Evolutionary conservation across 2,797 vertebrate genomes (phyloP).

Genomic region (Hybognathus amarus): DNA sequence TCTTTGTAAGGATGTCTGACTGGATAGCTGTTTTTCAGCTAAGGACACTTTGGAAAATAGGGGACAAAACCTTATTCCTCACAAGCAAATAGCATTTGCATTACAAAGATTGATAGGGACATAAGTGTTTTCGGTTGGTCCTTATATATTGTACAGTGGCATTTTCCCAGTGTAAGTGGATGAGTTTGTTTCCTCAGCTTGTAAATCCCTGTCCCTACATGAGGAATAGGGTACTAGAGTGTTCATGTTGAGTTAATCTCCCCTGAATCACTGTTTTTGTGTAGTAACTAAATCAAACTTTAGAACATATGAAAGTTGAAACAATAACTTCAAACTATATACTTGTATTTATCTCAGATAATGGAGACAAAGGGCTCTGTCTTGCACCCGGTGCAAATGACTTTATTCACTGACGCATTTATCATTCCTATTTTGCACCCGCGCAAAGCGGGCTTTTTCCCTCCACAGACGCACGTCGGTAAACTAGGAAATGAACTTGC

Average conservation of each 20-base stretch:
- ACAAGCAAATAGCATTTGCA: not conserved
- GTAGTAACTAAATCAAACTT: not conserved
- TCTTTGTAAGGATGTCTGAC: not conserved
- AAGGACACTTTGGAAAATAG: not conserved
- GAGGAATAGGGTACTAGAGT: not conserved
- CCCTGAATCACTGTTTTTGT: not conserved
- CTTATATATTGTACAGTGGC: not conserved
- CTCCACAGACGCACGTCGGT: too few species aligned
- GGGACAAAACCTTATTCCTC: slow-evolving; percentile 9
- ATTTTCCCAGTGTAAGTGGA: not conserved
- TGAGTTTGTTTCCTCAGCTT: not conserved
- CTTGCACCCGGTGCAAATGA: too few species aligned
- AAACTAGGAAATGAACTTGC: too few species aligned
- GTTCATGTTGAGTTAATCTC: not conserved
- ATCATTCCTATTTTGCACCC: too few species aligned
- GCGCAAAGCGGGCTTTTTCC: too few species aligned
- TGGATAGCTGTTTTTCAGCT: slow-evolving; percentile 7
- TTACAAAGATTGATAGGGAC: not conserved
- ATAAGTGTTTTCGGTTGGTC: not conserved
- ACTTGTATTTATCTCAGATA: too few species aligned
- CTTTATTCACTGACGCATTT: too few species aligned
- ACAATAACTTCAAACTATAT: too few species aligned
- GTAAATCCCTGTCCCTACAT: not conserved
- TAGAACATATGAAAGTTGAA: not conserved
- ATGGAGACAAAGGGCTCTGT: too few species aligned